Conservation (phyloP, 2,113 vertebrate species). For the Gopherus flavomarginatus region DNA sequence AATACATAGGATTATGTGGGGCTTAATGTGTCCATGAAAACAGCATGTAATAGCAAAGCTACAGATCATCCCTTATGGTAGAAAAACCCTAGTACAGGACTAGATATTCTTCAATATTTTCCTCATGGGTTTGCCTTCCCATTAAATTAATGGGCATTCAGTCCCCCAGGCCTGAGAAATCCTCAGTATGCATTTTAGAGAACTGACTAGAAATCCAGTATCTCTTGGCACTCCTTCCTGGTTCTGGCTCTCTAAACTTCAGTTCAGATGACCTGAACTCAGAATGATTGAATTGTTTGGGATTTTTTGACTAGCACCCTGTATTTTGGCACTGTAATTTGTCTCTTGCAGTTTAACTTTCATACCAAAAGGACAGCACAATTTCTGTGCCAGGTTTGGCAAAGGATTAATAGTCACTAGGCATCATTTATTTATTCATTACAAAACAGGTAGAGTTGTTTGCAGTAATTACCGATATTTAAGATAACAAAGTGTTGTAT, state of each 20-base stretch:
- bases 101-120: neutral
- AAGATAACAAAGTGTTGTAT: neutral
- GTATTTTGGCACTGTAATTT: too few relatives aligned
- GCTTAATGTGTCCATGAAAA: neutral
- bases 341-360: too few relatives aligned
- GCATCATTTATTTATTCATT: neutral
- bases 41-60: neutral
- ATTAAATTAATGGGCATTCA: neutral
- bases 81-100: neutral
- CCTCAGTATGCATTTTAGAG: neutral
- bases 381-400: too few relatives aligned
- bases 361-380: too few relatives aligned
- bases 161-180: neutral
- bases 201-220: neutral
- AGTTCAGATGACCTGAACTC: neutral
- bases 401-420: neutral
- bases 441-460: neutral
- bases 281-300: neutral
- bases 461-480: neutral
- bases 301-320: too few relatives aligned
- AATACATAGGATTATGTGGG: neutral
- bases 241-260: neutral
- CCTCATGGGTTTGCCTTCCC: neutral
- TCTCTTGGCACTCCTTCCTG: neutral
- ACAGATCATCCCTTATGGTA: neutral